These are phyloP conservation scores for Pterostichus madidus DNA, from an alignment of 2,888 invertebrate genomes.

Conservation along the genomic window DNA sequence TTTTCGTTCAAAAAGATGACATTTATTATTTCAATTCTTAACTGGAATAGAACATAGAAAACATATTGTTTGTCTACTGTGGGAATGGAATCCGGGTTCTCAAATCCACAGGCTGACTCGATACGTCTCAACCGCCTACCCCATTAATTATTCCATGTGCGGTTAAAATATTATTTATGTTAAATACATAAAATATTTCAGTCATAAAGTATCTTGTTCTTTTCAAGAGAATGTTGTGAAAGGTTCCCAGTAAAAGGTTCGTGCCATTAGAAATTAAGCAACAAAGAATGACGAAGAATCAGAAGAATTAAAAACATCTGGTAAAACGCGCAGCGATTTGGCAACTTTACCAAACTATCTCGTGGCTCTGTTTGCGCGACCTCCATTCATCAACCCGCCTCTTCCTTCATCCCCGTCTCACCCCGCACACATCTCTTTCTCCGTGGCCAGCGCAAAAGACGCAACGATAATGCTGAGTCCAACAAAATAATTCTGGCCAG, in stretches of 20 bases:
- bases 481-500: constrained; percentile 20
- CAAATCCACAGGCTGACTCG: too few relatives aligned
- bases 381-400: constrained; percentile 23
- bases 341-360: constrained; percentile 5
- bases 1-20: too few relatives aligned
- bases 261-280: not conserved
- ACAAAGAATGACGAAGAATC: not conserved
- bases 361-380: not conserved
- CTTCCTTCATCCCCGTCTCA: not conserved
- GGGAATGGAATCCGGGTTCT: too few relatives aligned
- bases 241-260: not conserved
- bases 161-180: too few relatives aligned
- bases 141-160: too few relatives aligned
- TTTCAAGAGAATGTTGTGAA: not conserved
- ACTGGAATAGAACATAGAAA: too few relatives aligned
- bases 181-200: too few relatives aligned
- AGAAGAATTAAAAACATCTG: constrained; percentile 1
- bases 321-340: not conserved
- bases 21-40: too few relatives aligned
- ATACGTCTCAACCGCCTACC: too few relatives aligned
- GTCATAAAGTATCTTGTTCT: not conserved
- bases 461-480: constrained; percentile 46
- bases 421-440: constrained; percentile 13
- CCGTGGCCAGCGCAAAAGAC: not conserved
- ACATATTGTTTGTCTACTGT: too few relatives aligned